phyloP scores from a whole-genome alignment of 2,797 vertebrate genomes.

The Pipistrellus pygmaeus region DNA sequence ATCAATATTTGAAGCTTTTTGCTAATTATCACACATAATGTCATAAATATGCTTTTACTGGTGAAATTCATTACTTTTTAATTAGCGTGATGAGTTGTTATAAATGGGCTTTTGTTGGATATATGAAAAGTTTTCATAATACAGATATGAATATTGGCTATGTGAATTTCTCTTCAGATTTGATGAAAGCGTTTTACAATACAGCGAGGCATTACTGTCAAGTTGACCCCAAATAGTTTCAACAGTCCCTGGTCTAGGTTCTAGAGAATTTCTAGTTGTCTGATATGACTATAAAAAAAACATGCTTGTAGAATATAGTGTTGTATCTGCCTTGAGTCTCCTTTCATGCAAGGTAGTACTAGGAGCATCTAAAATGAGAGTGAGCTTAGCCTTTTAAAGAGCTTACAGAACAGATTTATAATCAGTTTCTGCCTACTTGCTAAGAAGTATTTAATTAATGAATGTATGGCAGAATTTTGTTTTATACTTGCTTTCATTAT shows the following conservation, averaged over 20 bases:
- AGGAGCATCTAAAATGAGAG: neutral
- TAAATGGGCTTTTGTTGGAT: constrained; percentile 2
- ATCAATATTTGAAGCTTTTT: neutral
- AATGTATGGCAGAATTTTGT: constrained; percentile 10
- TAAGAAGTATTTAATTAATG: constrained; percentile 35
- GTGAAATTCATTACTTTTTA: constrained; percentile 25
- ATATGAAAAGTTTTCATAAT: constrained; percentile 37
- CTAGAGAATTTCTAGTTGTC: neutral
- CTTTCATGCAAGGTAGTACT: neutral
- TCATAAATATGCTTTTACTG: constrained; percentile 32
- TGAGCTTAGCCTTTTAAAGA: constrained; percentile 21
- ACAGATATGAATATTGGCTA: neutral
- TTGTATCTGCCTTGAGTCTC: neutral
- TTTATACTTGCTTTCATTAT: constrained; percentile 47
- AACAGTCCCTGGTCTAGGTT: neutral
- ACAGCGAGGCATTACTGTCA: neutral
- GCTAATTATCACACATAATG: constrained; percentile 4
- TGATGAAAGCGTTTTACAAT: constrained; percentile 23
- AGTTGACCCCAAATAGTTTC: neutral
- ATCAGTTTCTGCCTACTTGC: neutral
- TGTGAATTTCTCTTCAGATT: neutral
- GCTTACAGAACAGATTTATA: neutral
- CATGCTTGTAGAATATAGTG: neutral
- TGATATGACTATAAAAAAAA: neutral
- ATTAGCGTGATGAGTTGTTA: constrained; percentile 52